Conservation (phyloP, 2,888 invertebrate species). For the Coelopa pilipes region DNA sequence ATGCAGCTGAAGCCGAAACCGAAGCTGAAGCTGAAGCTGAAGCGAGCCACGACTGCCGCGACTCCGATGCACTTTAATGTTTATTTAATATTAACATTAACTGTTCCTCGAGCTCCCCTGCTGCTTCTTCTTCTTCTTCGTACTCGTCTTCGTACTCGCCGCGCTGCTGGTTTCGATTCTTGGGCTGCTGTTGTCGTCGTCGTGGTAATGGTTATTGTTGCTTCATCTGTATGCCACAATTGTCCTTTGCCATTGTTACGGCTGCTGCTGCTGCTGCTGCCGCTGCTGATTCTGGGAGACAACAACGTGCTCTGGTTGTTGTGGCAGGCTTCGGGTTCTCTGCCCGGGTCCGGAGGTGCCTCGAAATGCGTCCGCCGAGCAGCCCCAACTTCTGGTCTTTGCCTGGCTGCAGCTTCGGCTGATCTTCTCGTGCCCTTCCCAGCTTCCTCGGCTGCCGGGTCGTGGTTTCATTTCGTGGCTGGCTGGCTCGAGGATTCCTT, state of each 20-base stretch:
- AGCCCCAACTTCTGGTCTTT: too few species aligned
- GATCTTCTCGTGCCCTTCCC: too few species aligned
- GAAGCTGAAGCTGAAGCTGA: not conserved
- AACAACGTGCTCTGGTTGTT: conserved; percentile 1
- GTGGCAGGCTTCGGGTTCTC: conserved; percentile 20
- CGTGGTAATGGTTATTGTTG: conserved; percentile 2
- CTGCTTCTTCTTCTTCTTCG: conserved; percentile 6
- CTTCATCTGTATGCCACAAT: conserved; percentile 26
- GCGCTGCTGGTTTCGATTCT: conserved; percentile 8
- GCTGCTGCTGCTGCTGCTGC: not conserved
- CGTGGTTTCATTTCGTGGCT: too few species aligned
- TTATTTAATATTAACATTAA: conserved; percentile 34
- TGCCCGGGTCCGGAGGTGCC: not conserved
- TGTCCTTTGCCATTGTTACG: conserved; percentile 23
- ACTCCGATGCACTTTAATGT: conserved; percentile 22
- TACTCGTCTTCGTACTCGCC: not conserved
- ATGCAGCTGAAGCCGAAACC: too few species aligned
- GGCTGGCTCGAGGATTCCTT: too few species aligned
- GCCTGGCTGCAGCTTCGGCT: too few species aligned
- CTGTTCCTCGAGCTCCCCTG: conserved; percentile 28
- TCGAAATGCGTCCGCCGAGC: too few species aligned
- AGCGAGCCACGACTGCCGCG: conserved; percentile 25
- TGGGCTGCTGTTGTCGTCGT: not conserved
- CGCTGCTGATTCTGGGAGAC: conserved; percentile 3
- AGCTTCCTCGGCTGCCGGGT: too few species aligned